Percentiles rank a stretch among this genome's conserved stretches.
phyloP scores from a whole-genome alignment of 2,113 vertebrate genomes.

The Eretmochelys imbricata region DNA sequence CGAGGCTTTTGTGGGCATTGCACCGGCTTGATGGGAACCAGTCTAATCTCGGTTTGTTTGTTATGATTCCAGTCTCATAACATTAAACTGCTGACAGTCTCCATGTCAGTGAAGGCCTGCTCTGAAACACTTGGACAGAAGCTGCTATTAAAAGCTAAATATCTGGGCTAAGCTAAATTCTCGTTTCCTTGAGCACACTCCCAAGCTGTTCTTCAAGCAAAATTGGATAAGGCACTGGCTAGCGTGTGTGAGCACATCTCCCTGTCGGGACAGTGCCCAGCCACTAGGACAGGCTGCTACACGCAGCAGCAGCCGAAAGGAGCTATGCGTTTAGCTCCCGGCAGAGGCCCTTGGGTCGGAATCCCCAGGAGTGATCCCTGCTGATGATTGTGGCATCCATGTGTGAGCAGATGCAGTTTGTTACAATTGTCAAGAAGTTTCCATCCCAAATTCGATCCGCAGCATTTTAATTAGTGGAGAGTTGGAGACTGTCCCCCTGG shows the following conservation, averaged over 20 bases:
- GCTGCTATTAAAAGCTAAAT: not conserved
- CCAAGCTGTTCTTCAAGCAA: not conserved
- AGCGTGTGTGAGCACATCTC: not conserved
- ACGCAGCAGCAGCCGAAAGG: not conserved
- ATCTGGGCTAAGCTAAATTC: not conserved
- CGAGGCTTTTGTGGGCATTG: not conserved
- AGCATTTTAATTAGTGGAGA: not conserved
- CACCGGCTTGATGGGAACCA: not conserved
- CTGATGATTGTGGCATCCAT: not conserved
- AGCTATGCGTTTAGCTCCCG: not conserved
- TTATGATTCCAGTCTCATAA: not conserved
- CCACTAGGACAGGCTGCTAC: not conserved
- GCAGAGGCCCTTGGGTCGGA: not conserved
- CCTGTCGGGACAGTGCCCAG: not conserved
- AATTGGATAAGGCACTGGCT: not conserved
- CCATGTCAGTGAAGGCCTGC: not conserved
- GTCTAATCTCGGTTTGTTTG: not conserved
- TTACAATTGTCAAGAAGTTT: conserved; percentile 5
- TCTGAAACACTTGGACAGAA: not conserved
- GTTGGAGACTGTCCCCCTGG: not conserved
- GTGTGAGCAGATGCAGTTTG: not conserved
- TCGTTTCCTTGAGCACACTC: not conserved
- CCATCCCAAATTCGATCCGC: not conserved
- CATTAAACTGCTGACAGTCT: not conserved
- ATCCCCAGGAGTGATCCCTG: not conserved